Conservation (phyloP, 2,113 vertebrate genomes). For the Nibea albiflora region DNA sequence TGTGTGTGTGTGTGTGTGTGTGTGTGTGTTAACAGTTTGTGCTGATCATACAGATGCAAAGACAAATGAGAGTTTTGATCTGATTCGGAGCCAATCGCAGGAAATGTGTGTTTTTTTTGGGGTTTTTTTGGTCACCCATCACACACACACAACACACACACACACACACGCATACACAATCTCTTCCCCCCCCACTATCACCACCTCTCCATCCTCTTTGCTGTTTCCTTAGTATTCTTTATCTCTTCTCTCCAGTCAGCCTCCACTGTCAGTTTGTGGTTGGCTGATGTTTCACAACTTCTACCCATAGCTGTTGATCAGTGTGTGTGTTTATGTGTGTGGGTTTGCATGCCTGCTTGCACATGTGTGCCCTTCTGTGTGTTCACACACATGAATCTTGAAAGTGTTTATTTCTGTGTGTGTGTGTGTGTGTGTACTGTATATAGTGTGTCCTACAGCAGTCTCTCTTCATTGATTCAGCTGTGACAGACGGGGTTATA, state of each 20-base stretch:
- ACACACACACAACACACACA: conserved; percentile 10
- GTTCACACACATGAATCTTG: neutral
- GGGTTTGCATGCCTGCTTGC: neutral
- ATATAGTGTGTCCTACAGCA: conserved; percentile 47
- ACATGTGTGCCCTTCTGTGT: neutral
- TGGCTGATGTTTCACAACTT: conserved; percentile 74
- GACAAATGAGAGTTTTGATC: conserved; percentile 25
- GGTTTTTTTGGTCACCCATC: neutral
- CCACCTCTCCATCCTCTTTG: conserved; percentile 47
- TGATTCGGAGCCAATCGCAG: conserved; percentile 4
- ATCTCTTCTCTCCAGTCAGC: conserved; percentile 63
- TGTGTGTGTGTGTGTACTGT: conserved; percentile 30
- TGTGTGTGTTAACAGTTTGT: conserved; percentile 3
- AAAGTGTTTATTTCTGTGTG: conserved; percentile 6
- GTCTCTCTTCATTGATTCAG: conserved; percentile 64
- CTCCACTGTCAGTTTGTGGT: conserved; percentile 82
- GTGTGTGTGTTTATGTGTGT: conserved; percentile 14
- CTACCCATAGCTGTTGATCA: conserved; percentile 68
- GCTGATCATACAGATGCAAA: neutral
- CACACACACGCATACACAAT: neutral
- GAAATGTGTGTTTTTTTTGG: neutral
- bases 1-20: conserved; percentile 19
- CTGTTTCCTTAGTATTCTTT: conserved; percentile 68
- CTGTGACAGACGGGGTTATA: conserved; percentile 70
- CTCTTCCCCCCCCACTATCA: neutral